Evolutionary conservation across 2,797 vertebrate species (phyloP), one percentile per base, ranked within the genome.

Genomic region (Apogon talboti): DNA sequence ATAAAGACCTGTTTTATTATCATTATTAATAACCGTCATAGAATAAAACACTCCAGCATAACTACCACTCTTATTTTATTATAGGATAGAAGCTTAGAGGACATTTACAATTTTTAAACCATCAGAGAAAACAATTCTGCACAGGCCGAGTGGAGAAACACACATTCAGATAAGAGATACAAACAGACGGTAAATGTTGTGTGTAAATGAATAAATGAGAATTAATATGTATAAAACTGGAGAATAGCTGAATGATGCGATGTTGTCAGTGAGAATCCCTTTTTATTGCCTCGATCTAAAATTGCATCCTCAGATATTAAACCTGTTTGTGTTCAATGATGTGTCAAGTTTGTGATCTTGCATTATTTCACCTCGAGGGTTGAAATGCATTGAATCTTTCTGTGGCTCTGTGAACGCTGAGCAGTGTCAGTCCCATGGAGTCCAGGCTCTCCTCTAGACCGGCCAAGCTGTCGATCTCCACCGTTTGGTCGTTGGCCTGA

Each of bases 401-500:
- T 0, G 93, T 94, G 0, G 95, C 94, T 59, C 84, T 88, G n/a
- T 83, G 67, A 0, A 85, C 92, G 35, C 88, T 95, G 54, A 96
- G 89, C 13, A 98, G 92, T 0, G 92, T 94, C 70, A 98, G 87
- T 0, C 85, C 82, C 93, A 95, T 89, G 0, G 94, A 93, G 80
- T 98, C 96, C 74, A 97, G 11, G 0, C 91, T 86, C 0, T 89
- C 84, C 40, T 96, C 94, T 53, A 96, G 89, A 12, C 91, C 94
- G 0, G 69, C 76, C 1, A 47, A 61, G 33, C 92, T 91, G 41
- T 92, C 79, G n/a, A 98, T 80, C 77, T 95, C 95, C 81, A 98
- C 94, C 0, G 95, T 95, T 74, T 89, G 83, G 87, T 98, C 96
- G 0, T 98, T 98, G 1, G 96, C 96, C 96, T 97, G 79, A 64